Evolutionary conservation across 30 jellyfish, hydroid and myxozoan species (phyloP).

Genomic region (Pelagia noctiluca): DNA sequence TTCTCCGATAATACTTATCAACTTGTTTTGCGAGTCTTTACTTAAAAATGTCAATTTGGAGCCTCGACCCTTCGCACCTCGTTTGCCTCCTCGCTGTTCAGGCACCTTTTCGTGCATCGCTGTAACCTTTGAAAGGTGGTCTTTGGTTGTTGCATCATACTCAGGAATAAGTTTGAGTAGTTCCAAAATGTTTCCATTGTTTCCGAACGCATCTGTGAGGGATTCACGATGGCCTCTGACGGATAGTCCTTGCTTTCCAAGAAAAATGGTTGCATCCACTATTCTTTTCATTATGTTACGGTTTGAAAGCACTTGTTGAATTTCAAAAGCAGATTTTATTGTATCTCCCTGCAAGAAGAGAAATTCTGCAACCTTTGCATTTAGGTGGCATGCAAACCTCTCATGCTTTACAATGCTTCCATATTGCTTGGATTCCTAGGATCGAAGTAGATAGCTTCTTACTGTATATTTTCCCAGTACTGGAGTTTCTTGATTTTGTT

Average conservation of each 20-base stretch:
- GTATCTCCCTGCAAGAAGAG: too few species aligned
- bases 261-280: slow-evolving; percentile 44
- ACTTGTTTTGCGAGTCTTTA: slow-evolving; percentile 43
- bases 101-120: too few species aligned
- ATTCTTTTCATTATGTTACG: slow-evolving; percentile 48
- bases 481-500: too few species aligned
- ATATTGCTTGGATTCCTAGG: too few species aligned
- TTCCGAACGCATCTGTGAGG: slow-evolving; percentile 32
- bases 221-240: slow-evolving; percentile 66
- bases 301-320: slow-evolving; percentile 50
- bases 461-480: too few species aligned
- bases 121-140: too few species aligned
- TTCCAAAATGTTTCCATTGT: slow-evolving; percentile 64
- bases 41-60: too few species aligned
- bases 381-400: slow-evolving; percentile 52
- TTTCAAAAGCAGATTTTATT: too few species aligned
- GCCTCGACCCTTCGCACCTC: too few species aligned
- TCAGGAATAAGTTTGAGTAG: slow-evolving; percentile 56
- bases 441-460: too few species aligned
- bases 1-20: slow-evolving; percentile 40
- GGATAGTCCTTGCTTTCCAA: slow-evolving; percentile 65
- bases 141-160: slow-evolving; percentile 55
- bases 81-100: too few species aligned
- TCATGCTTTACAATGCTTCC: slow-evolving; percentile 69
- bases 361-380: slow-evolving; percentile 74